Conservation (phyloP, 2,888 invertebrate genomes). For the Achlya flavicornis region DNA sequence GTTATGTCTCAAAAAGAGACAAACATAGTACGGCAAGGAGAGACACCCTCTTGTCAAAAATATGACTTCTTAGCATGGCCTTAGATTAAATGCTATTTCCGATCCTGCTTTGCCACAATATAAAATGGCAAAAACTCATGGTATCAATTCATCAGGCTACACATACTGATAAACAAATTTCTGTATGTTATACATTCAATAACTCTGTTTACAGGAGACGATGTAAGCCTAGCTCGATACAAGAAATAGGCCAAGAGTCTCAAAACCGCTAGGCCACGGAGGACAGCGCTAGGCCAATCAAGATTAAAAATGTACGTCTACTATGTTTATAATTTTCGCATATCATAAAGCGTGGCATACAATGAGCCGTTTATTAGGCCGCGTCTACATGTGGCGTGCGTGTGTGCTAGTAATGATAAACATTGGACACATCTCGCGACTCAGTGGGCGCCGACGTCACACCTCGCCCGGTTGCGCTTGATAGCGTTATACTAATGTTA, state of each 20-base stretch:
- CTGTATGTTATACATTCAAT: too few relatives aligned
- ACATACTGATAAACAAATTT: too few relatives aligned
- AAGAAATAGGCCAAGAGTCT: conserved; percentile 2
- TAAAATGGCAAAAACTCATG: too few relatives aligned
- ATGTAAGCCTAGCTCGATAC: not conserved
- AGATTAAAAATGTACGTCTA: not conserved
- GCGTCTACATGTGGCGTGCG: conserved; percentile 7
- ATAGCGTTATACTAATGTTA: not conserved
- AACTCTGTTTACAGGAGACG: not conserved
- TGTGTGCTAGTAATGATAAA: conserved; percentile 27
- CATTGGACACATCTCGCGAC: conserved; percentile 34
- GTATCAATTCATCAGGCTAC: too few relatives aligned
- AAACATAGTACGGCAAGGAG: too few relatives aligned
- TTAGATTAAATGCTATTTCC: too few relatives aligned
- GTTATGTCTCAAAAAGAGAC: too few relatives aligned
- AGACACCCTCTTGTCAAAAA: too few relatives aligned
- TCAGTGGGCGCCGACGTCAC: conserved; percentile 29
- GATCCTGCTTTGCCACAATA: too few relatives aligned
- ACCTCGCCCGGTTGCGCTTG: conserved; percentile 17
- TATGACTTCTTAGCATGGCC: too few relatives aligned
- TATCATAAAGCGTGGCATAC: not conserved
- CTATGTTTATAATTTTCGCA: not conserved
- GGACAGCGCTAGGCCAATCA: not conserved
- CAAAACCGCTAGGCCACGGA: not conserved
- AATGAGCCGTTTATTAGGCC: not conserved